These are phyloP conservation scores for Hyperopisus bebe DNA, from an alignment of 2,113 vertebrate genomes.

Conservation along the genomic window DNA sequence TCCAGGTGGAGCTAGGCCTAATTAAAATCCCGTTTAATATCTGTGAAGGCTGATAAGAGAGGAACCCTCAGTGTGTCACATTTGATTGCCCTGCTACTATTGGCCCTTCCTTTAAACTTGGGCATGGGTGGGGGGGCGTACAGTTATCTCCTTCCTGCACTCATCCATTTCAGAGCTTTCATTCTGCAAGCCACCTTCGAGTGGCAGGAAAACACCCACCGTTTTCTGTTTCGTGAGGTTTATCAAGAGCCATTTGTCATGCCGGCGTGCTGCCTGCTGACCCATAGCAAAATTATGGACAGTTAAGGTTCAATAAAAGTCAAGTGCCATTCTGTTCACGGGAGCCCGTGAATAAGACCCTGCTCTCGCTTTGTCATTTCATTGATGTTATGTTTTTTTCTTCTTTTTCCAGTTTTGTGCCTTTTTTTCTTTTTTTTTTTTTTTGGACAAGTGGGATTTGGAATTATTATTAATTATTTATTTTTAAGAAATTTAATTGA, in stretches of 20 bases:
- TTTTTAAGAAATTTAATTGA: neutral
- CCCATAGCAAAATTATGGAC: constrained; percentile 51
- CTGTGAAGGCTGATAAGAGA: constrained; percentile 39
- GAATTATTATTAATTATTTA: neutral
- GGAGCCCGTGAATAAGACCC: constrained; percentile 12
- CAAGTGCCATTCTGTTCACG: constrained; percentile 42
- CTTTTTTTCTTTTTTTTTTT: neutral
- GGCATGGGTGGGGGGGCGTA: constrained; percentile 18
- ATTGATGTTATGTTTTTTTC: neutral
- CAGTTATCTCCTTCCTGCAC: constrained; percentile 39
- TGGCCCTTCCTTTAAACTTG: constrained; percentile 25
- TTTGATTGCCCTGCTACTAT: constrained; percentile 21
- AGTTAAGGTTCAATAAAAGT: constrained; percentile 64
- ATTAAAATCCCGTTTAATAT: constrained; percentile 37
- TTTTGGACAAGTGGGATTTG: neutral
- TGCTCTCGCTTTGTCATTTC: neutral
- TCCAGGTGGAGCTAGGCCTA: constrained; percentile 22
- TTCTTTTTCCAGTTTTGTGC: neutral
- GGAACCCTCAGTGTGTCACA: constrained; percentile 26
- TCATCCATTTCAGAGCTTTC: constrained; percentile 30
- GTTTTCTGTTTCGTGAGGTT: constrained; percentile 44
- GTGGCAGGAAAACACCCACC: constrained; percentile 36
- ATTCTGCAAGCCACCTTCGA: constrained; percentile 31
- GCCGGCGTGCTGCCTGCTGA: constrained; percentile 55
- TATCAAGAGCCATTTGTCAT: constrained; percentile 50